phyloP scores from a whole-genome alignment of 2,797 vertebrate species.

The Neosalanx taihuensis region DNA sequence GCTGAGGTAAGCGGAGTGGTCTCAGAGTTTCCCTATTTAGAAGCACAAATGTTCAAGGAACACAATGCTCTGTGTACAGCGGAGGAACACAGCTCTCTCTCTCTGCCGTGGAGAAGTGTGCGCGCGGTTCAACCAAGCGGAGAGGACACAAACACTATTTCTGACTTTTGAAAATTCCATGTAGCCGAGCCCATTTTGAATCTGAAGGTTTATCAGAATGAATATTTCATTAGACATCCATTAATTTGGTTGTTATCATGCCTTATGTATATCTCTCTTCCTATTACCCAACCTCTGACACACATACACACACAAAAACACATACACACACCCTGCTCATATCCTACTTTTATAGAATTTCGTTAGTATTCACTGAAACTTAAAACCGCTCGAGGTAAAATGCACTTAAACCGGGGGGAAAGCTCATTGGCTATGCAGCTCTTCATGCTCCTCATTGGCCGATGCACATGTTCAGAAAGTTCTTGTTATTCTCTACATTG shows the following conservation, averaged over 20 bases:
- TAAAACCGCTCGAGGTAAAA: slow-evolving; percentile 56
- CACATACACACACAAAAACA: no score
- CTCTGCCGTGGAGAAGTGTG: slow-evolving; percentile 28
- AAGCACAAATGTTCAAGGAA: slow-evolving; percentile 1
- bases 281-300: slow-evolving; percentile 47
- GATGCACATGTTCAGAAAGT: slow-evolving; percentile 24
- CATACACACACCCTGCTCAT: slow-evolving; percentile 26
- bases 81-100: slow-evolving; percentile 15
- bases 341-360: slow-evolving; percentile 54
- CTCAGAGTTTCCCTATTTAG: neutral
- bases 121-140: slow-evolving; percentile 39
- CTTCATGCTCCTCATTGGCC: slow-evolving; percentile 57
- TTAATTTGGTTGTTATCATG: slow-evolving; percentile 75
- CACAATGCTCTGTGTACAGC: neutral
- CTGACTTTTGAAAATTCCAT: slow-evolving; percentile 52
- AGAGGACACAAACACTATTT: slow-evolving; percentile 61
- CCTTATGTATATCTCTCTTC: slow-evolving; percentile 68
- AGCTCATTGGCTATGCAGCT: slow-evolving; percentile 55
- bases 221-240: slow-evolving; percentile 73
- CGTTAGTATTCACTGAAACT: slow-evolving; percentile 55
- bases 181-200: slow-evolving; percentile 47
- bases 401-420: slow-evolving; percentile 53
- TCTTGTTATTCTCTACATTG: slow-evolving; percentile 49
- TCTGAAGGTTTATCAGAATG: slow-evolving; percentile 63
- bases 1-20: neutral